phyloP scores from a whole-genome alignment of 2,113 vertebrate species.

The Physeter macrocephalus region DNA sequence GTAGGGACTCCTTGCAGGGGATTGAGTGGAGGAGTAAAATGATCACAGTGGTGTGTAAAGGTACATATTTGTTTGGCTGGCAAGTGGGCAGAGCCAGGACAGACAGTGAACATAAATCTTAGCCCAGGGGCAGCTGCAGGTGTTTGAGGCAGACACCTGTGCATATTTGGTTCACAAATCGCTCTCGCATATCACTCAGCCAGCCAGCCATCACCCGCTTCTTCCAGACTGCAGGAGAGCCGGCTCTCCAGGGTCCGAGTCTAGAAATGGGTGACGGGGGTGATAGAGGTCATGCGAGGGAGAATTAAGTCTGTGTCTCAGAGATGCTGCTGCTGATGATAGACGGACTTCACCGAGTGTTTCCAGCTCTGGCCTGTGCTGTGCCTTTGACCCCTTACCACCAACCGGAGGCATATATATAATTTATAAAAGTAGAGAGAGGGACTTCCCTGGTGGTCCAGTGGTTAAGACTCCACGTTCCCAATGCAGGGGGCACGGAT shows the following conservation, averaged over 20 bases:
- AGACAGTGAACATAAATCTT: conserved; percentile 18
- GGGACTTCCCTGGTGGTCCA: neutral
- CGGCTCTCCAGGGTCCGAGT: neutral
- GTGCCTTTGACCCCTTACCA: neutral
- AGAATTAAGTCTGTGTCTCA: neutral
- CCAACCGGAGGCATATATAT: neutral
- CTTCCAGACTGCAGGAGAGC: neutral
- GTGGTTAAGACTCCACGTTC: neutral
- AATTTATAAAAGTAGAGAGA: neutral
- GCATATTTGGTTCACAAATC: conserved; percentile 67
- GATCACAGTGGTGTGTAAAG: neutral
- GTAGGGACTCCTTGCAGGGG: neutral
- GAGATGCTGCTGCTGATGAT: neutral
- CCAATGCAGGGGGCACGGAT: neutral
- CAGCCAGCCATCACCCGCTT: neutral
- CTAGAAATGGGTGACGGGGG: neutral
- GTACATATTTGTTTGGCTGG: neutral
- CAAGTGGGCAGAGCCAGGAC: neutral
- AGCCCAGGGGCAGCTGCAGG: conserved; percentile 17
- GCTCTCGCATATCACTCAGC: neutral
- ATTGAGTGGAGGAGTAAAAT: neutral
- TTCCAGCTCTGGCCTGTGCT: neutral
- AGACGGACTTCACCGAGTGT: neutral
- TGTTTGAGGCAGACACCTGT: neutral
- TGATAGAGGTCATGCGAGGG: neutral